A percentile compares a stretch with the other conserved stretches of the same genome.
phyloP scores from a whole-genome alignment of 2,797 vertebrate species.

The Pseudomugil tenellus region DNA sequence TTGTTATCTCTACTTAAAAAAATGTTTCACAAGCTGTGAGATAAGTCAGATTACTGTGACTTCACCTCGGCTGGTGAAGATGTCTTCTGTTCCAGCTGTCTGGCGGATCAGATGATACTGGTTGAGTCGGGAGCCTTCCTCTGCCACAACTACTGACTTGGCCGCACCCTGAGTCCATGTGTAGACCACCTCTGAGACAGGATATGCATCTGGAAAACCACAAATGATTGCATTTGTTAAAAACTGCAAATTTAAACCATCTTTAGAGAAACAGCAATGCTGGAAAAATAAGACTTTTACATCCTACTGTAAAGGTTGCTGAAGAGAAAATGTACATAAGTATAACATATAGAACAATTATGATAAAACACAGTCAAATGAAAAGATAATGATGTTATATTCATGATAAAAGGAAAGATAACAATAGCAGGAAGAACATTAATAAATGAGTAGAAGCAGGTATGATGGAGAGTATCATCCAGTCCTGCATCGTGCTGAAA shows the following conservation, averaged over 20 bases:
- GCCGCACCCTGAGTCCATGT: conserved; percentile 91
- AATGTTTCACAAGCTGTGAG: neutral
- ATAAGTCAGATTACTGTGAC: neutral
- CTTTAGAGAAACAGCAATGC: neutral
- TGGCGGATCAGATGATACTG: conserved; percentile 96
- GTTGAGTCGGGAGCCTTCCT: conserved; percentile 96
- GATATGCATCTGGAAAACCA: conserved; percentile 89
- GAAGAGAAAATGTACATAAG: no score
- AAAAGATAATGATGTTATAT: no score
- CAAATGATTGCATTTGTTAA: neutral
- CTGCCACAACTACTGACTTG: conserved; percentile 94
- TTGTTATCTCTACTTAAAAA: neutral
- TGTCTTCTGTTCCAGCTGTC: conserved; percentile 92
- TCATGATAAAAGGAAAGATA: no score
- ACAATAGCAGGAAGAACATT: no score
- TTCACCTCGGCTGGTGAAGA: conserved; percentile 91
- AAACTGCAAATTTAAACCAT: neutral
- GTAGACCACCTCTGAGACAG: conserved; percentile 95
- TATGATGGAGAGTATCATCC: no score
- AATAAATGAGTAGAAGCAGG: no score
- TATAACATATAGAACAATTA: no score
- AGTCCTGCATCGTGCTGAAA: no score
- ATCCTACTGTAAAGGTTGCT: no score
- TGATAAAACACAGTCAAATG: no score
- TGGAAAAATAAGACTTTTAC: no score